These are phyloP conservation scores for Mythimna albipuncta DNA, from an alignment of 2,888 invertebrate species.

Conservation along the genomic window DNA sequence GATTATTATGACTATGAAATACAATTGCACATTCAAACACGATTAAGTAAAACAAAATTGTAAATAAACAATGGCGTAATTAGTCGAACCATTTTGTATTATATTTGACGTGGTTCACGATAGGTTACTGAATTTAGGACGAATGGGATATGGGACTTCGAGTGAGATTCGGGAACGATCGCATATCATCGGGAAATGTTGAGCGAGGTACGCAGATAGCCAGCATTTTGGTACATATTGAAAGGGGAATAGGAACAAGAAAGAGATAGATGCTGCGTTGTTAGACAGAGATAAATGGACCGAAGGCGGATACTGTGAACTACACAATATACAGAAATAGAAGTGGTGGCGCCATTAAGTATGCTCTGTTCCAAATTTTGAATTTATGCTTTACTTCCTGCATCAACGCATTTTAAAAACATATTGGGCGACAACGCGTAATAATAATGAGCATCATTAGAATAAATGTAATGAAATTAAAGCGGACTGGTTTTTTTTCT, in stretches of 20 bases:
- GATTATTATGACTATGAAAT: constrained; percentile 23
- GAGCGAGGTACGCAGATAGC: constrained; percentile 62
- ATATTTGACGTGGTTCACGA: constrained; percentile 70
- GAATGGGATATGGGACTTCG: constrained; percentile 75
- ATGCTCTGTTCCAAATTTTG: constrained; percentile 81
- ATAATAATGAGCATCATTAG: background rate
- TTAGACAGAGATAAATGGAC: constrained; percentile 68
- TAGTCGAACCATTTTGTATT: constrained; percentile 67
- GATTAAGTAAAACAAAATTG: constrained; percentile 44
- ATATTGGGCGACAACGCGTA: constrained; percentile 35
- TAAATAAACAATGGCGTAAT: constrained; percentile 71
- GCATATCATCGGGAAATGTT: constrained; percentile 69
- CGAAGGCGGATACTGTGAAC: constrained; percentile 82
- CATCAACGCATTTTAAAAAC: constrained; percentile 47
- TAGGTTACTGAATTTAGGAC: constrained; percentile 80
- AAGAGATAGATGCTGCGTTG: constrained; percentile 69
- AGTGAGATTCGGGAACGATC: constrained; percentile 78
- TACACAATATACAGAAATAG: constrained; percentile 82
- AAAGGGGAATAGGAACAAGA: constrained; percentile 66
- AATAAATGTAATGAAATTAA: background rate
- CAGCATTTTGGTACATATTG: constrained; percentile 63
- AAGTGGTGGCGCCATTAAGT: constrained; percentile 75
- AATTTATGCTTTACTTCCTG: constrained; percentile 84
- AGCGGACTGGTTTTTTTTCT: background rate
- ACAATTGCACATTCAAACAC: constrained; percentile 35